Conservation (phyloP, 2,888 invertebrate genomes). For the Cephus sareptanus region DNA sequence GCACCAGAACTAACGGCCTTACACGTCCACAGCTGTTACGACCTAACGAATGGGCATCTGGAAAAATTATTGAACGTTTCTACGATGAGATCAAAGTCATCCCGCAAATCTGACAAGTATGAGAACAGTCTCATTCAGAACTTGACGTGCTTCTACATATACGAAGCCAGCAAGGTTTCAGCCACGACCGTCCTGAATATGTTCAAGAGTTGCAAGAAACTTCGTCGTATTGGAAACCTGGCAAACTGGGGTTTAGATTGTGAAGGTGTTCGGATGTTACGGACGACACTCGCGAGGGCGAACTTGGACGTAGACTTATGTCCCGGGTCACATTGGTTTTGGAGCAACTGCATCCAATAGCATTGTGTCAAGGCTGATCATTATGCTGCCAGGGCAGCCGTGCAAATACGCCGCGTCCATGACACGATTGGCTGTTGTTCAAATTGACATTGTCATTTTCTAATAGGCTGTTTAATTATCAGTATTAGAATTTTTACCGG, state of each 20-base stretch:
- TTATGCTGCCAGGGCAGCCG: conserved; percentile 13
- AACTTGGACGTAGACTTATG: conserved; percentile 63
- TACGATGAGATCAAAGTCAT: conserved; percentile 5
- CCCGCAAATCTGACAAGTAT: conserved; percentile 24
- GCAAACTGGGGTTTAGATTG: conserved; percentile 63
- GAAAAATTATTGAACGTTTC: conserved; percentile 41
- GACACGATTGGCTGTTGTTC: conserved; percentile 30
- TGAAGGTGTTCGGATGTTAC: conserved; percentile 56
- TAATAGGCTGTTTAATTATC: conserved; percentile 43
- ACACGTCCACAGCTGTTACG: conserved; percentile 63
- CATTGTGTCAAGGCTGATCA: neutral
- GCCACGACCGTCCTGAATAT: conserved; percentile 55
- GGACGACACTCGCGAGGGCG: conserved; percentile 50
- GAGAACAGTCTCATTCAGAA: conserved; percentile 49
- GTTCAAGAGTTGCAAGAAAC: conserved; percentile 55
- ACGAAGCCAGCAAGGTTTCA: conserved; percentile 61
- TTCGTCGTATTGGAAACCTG: conserved; percentile 62
- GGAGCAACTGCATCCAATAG: conserved; percentile 58
- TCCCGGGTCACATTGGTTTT: conserved; percentile 65
- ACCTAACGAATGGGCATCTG: conserved; percentile 60
- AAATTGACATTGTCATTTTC: conserved; percentile 11
- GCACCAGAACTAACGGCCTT: conserved; percentile 57
- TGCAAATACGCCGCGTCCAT: conserved; percentile 18
- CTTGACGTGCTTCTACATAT: conserved; percentile 63
- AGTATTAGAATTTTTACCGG: conserved; percentile 40